Conservation (phyloP, 1,140 invertebrate genomes). For the Bacillus rossius region DNA sequence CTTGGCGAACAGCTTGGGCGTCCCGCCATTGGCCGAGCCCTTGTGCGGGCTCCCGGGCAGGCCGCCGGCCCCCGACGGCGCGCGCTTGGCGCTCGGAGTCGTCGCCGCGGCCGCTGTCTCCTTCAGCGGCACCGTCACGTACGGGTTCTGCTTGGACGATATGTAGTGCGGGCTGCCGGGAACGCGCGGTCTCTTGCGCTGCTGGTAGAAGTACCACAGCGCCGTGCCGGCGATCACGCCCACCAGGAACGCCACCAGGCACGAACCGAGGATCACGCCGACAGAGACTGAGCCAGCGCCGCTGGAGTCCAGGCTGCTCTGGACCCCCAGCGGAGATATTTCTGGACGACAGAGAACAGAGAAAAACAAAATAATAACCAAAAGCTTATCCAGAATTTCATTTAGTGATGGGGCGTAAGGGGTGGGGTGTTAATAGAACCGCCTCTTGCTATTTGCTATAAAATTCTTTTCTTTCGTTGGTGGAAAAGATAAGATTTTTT, state of each 20-base stretch:
- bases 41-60: neutral
- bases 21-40: constrained; percentile 30
- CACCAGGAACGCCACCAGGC: constrained; percentile 44
- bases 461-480: too few relatives aligned
- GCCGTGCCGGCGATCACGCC: constrained; percentile 40
- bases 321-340: constrained; percentile 4
- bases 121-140: constrained; percentile 72
- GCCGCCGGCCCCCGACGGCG: constrained; percentile 39
- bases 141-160: constrained; percentile 70
- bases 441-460: too few relatives aligned
- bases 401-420: too few relatives aligned
- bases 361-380: too few relatives aligned
- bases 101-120: constrained; percentile 44
- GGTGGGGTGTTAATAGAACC: too few relatives aligned
- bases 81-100: constrained; percentile 23
- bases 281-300: constrained; percentile 47
- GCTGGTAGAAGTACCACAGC: constrained; percentile 42
- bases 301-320: constrained; percentile 34
- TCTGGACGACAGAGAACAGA: constrained; percentile 1
- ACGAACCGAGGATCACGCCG: constrained; percentile 49
- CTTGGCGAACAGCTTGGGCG: constrained; percentile 58
- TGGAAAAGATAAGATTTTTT: too few relatives aligned
- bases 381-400: too few relatives aligned
- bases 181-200: constrained; percentile 45
- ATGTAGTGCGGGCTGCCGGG: constrained; percentile 72